These are phyloP conservation scores for Orchesella cincta DNA, from an alignment of 1,140 invertebrate species.

Conservation along the genomic window DNA sequence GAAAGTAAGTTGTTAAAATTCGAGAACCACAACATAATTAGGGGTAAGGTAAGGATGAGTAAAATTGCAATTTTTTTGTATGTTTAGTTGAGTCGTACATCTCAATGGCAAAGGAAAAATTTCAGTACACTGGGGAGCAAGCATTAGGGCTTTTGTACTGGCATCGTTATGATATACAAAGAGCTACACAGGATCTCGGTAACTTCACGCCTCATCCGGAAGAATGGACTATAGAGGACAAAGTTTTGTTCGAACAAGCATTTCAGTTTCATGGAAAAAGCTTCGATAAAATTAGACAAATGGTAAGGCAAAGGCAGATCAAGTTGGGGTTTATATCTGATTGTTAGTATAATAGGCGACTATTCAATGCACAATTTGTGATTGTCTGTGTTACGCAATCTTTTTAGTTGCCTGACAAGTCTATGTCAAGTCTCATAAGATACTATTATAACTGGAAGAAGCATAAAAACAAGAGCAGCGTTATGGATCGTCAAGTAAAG, in stretches of 20 bases:
- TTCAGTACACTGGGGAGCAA: conserved; percentile 96
- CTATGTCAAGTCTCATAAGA: conserved; percentile 92
- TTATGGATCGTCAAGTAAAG: conserved; percentile 87
- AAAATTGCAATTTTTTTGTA: conserved; percentile 45
- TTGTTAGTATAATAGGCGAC: conserved; percentile 27
- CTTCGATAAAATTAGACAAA: conserved; percentile 94
- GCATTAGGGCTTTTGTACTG: conserved; percentile 96
- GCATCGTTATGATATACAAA: conserved; percentile 94
- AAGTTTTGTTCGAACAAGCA: conserved; percentile 96
- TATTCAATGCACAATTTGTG: conserved; percentile 5
- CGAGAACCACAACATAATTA: neutral
- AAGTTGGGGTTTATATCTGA: conserved; percentile 30
- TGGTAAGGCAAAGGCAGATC: conserved; percentile 80
- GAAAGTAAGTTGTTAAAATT: conserved; percentile 69
- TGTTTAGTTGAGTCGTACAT: conserved; percentile 91
- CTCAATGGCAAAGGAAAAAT: conserved; percentile 92
- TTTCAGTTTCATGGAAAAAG: conserved; percentile 98
- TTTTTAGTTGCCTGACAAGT: conserved; percentile 87
- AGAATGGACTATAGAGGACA: conserved; percentile 98
- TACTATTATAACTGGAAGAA: conserved; percentile 99
- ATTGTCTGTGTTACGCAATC: neutral
- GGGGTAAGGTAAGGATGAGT: conserved; percentile 29
- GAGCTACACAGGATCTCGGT: conserved; percentile 86
- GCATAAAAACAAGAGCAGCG: conserved; percentile 81
- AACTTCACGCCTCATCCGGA: conserved; percentile 98